Conservation (phyloP, 2,797 vertebrate genomes). For the Gadopsis bispinosus region DNA sequence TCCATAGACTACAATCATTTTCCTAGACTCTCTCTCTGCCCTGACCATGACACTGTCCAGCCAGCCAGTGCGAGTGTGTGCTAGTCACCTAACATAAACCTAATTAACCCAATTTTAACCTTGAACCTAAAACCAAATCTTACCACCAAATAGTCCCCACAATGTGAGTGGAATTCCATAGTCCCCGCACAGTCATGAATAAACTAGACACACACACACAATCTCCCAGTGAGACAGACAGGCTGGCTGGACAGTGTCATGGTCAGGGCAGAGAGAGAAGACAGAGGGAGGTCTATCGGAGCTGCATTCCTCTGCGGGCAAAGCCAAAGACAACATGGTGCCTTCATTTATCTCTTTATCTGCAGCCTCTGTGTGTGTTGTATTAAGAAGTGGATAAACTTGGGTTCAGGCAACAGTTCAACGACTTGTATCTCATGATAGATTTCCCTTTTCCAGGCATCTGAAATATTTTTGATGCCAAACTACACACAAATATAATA, state of each 20-base stretch:
- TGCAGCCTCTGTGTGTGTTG: constrained; percentile 11
- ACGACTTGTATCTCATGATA: background rate
- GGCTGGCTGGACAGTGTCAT: constrained; percentile 43
- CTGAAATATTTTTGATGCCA: background rate
- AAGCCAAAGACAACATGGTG: constrained; percentile 49
- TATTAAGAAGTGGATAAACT: background rate
- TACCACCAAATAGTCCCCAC: background rate
- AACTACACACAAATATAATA: background rate
- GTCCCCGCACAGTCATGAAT: background rate
- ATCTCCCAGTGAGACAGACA: constrained; percentile 1
- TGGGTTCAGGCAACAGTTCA: background rate
- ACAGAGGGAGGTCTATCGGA: constrained; percentile 49
- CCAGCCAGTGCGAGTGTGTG: no score
- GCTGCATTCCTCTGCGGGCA: constrained; percentile 50
- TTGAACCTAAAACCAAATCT: background rate
- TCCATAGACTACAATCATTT: background rate
- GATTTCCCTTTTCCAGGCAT: background rate
- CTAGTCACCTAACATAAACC: background rate
- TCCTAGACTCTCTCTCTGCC: background rate
- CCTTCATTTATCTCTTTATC: constrained; percentile 48
- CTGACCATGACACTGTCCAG: no score
- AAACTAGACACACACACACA: background rate
- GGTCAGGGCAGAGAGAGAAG: constrained; percentile 20
- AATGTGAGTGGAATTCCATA: background rate
- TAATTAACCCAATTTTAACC: background rate